phyloP scores from a whole-genome alignment of 64 coral and sea anemone genomes.

The Pocillopora verrucosa region DNA sequence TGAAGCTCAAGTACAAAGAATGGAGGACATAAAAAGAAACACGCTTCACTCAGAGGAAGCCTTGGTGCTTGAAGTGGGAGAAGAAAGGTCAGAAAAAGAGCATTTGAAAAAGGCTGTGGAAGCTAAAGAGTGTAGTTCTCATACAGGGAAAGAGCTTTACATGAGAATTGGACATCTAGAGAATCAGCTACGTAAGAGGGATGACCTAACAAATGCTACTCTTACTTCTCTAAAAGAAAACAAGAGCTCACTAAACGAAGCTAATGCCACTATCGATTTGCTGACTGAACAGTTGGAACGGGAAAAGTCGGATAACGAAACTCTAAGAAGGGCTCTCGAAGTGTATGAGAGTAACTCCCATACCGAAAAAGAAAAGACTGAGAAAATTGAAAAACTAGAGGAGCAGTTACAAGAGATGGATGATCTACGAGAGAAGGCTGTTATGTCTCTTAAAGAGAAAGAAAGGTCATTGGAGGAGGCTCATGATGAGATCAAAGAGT shows the following conservation, averaged over 20 bases:
- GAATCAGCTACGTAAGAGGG: no score
- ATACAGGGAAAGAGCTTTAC: no score
- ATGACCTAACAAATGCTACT: no score
- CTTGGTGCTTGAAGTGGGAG: neutral
- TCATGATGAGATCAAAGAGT: neutral
- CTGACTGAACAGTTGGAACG: neutral
- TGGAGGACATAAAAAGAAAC: no score
- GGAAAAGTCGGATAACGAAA: neutral
- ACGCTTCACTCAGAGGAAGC: neutral
- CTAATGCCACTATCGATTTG: neutral
- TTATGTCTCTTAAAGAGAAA: neutral
- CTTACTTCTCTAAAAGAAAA: neutral
- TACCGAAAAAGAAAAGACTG: neutral
- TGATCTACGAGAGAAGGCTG: no score
- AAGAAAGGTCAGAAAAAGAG: no score
- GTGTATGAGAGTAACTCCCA: neutral
- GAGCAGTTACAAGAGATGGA: neutral
- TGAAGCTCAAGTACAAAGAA: no score
- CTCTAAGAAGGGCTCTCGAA: neutral
- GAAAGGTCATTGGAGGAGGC: neutral
- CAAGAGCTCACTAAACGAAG: neutral
- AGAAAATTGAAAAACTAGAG: neutral
- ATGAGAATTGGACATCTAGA: no score
- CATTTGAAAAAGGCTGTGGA: no score
- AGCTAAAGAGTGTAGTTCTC: no score